Percentiles rank a stretch among this genome's conserved stretches.
Evolutionary conservation across 2,113 vertebrate genomes (phyloP).

Genomic region (Pantherophis guttatus): DNA sequence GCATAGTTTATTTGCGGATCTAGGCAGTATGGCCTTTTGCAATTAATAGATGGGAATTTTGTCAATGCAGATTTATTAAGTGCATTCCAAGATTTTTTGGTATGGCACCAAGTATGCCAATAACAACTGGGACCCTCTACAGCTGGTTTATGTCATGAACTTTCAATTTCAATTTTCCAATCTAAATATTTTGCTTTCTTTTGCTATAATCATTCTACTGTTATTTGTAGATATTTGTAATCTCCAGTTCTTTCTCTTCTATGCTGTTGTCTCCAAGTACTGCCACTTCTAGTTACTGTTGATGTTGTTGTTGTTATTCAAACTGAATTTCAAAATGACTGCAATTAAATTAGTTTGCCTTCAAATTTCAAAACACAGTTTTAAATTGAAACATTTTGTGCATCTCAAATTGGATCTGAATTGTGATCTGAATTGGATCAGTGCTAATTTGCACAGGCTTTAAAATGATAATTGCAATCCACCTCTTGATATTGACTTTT

Average conservation of each 20-base stretch:
- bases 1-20: not conserved
- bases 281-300: not conserved
- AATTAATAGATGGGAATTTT: not conserved
- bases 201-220: not conserved
- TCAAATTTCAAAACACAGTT: not conserved
- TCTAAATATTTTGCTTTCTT: not conserved
- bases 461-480: not conserved
- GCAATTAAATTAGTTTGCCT: not conserved
- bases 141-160: not conserved
- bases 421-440: not conserved
- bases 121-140: not conserved
- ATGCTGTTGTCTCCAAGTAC: not conserved
- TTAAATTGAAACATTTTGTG: not conserved
- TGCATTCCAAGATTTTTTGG: not conserved
- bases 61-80: not conserved
- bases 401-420: not conserved
- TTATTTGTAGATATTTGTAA: not conserved
- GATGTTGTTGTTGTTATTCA: not conserved
- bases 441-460: not conserved
- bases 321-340: not conserved
- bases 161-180: not conserved
- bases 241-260: not conserved
- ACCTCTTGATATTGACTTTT: not conserved
- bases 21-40: not conserved
- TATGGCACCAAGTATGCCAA: not conserved